phyloP scores from a whole-genome alignment of 2,888 invertebrate species.

The Sympetrum striolatum region DNA sequence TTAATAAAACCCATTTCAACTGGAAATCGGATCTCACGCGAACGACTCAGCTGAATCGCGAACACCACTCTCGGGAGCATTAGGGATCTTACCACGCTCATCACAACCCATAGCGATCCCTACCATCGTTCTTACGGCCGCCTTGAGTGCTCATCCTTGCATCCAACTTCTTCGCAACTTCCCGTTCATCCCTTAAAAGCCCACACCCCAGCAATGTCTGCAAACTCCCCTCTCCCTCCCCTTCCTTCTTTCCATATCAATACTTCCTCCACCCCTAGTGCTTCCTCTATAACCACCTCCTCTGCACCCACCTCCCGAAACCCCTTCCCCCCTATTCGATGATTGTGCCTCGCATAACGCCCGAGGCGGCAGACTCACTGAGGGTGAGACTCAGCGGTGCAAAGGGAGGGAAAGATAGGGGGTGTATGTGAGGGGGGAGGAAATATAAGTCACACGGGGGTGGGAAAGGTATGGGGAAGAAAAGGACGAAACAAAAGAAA shows the following conservation, averaged over 20 bases:
- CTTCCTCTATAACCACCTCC: neutral
- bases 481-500: neutral
- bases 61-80: neutral
- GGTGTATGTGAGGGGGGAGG: neutral
- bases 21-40: too few species aligned
- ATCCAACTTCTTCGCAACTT: neutral
- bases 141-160: constrained; percentile 3
- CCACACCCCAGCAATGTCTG: constrained; percentile 10
- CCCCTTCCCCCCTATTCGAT: neutral
- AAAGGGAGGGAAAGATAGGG: neutral
- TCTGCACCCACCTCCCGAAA: neutral
- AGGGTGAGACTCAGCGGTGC: constrained; percentile 7
- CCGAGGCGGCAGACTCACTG: constrained; percentile 30
- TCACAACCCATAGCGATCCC: neutral
- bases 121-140: neutral
- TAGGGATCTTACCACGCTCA: neutral
- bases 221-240: neutral
- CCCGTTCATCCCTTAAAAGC: neutral
- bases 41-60: too few species aligned
- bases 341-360: constrained; percentile 38
- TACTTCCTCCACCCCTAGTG: neutral
- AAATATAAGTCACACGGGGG: neutral
- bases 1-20: too few species aligned
- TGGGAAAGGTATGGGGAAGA: neutral
- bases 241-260: neutral